Conservation (phyloP, 1,140 invertebrate genomes). For the Orchestia grillus region DNA sequence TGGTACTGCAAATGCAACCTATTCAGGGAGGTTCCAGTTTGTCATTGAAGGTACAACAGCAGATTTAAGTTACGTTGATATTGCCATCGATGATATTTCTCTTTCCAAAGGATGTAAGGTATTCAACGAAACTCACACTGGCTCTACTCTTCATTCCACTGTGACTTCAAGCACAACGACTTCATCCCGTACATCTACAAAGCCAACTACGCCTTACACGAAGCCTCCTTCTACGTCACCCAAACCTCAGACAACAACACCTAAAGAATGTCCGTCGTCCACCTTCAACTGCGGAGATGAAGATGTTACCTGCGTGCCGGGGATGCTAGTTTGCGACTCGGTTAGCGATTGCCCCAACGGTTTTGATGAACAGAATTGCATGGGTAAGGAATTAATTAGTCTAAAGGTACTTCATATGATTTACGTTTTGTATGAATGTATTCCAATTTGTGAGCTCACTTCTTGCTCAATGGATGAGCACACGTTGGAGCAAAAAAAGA, state of each 20-base stretch:
- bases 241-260: background rate
- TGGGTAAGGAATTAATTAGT: background rate
- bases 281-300: background rate
- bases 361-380: background rate
- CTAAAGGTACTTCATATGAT: too few species aligned
- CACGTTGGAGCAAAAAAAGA: too few species aligned
- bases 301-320: background rate
- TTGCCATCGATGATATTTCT: slow-evolving; percentile 4
- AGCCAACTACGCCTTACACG: background rate
- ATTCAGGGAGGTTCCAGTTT: background rate
- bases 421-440: too few species aligned
- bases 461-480: too few species aligned
- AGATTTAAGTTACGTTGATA: background rate
- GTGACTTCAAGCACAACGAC: background rate
- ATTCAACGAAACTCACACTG: background rate
- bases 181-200: background rate
- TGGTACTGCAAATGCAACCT: background rate
- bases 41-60: background rate
- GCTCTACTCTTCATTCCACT: background rate
- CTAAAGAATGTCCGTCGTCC: background rate
- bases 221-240: background rate
- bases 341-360: background rate
- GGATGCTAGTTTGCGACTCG: slow-evolving; percentile 4
- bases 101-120: background rate
- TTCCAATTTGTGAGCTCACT: too few species aligned